Percentiles rank a stretch among this genome's conserved stretches.
Evolutionary conservation across 2,888 invertebrate genomes (phyloP).

Genomic region (Cerceris ruficornis): DNA sequence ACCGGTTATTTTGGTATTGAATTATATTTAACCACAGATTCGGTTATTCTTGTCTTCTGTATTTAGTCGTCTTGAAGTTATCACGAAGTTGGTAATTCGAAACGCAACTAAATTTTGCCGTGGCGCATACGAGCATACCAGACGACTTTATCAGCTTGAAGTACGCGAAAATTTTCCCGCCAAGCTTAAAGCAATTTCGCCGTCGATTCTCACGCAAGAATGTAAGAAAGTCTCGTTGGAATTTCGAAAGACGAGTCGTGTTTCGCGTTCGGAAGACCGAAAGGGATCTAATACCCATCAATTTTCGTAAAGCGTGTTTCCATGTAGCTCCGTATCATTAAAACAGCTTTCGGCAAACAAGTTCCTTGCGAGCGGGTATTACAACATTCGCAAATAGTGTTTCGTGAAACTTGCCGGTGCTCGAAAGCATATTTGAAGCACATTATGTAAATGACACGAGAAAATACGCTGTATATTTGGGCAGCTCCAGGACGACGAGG

Average conservation of each 20-base stretch:
- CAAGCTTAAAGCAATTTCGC: neutral
- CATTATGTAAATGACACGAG: constrained; percentile 36
- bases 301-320: constrained; percentile 10
- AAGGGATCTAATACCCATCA: neutral
- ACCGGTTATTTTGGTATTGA: too few species aligned
- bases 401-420: constrained; percentile 18
- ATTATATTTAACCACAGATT: too few species aligned
- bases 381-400: constrained; percentile 40
- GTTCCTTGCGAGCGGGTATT: constrained; percentile 28
- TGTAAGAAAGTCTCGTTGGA: too few species aligned
- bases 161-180: too few species aligned
- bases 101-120: too few species aligned
- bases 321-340: constrained; percentile 16
- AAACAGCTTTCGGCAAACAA: constrained; percentile 36
- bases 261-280: neutral
- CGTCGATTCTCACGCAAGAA: too few species aligned
- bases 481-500: constrained; percentile 13
- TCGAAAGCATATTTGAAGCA: constrained; percentile 41
- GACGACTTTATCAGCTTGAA: too few species aligned
- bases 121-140: too few species aligned
- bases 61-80: too few species aligned
- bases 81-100: too few species aligned
- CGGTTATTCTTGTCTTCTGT: too few species aligned
- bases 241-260: neutral
- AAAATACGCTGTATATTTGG: constrained; percentile 8